Evolutionary conservation across 37 sponge, comb jelly and placozoan species (phyloP).

Genomic region (Crambe crambe): DNA sequence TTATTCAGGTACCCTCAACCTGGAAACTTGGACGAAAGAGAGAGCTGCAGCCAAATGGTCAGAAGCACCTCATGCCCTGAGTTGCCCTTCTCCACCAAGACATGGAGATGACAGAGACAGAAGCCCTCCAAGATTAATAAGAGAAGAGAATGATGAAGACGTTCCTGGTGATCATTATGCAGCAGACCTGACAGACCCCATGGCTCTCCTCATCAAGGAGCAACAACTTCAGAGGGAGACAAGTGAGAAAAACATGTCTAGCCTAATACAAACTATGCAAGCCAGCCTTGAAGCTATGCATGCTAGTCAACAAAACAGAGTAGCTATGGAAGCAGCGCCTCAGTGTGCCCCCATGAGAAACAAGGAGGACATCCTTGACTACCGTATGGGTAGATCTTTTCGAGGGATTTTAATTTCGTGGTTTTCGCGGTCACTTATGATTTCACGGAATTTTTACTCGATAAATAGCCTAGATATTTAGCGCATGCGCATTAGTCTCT

Average conservation of each 20-base stretch:
- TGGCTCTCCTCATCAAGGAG: neutral
- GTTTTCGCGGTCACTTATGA: too few relatives aligned
- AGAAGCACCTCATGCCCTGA: neutral
- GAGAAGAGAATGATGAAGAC: neutral
- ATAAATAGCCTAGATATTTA: too few relatives aligned
- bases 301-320: neutral
- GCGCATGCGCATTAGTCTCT: too few relatives aligned
- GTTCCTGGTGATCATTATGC: neutral
- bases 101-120: neutral
- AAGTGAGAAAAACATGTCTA: neutral
- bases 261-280: neutral
- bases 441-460: too few relatives aligned
- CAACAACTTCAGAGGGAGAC: neutral
- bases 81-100: neutral
- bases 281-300: neutral
- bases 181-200: neutral
- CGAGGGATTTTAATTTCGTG: too few relatives aligned
- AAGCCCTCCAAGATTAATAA: neutral
- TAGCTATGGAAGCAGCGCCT: neutral
- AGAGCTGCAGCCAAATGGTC: neutral
- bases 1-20: neutral
- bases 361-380: neutral
- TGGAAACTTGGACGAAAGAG: neutral
- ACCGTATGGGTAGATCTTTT: too few relatives aligned
- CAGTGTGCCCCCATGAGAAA: neutral